phyloP scores from a whole-genome alignment of 2,888 invertebrate genomes.

The Rotaria macrura region DNA sequence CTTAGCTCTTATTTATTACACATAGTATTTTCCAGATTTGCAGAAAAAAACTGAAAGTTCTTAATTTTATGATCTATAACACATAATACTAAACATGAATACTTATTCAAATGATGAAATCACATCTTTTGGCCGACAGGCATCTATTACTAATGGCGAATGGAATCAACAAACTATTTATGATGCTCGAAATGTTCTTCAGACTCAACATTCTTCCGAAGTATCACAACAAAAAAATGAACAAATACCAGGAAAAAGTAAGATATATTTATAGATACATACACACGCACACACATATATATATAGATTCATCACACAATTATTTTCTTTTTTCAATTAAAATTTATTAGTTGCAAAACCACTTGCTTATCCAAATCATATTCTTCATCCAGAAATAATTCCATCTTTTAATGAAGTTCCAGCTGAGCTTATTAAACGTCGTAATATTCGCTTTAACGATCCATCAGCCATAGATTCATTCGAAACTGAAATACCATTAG shows the following conservation, averaged over 20 bases:
- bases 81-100: neutral
- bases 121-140: neutral
- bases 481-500: neutral
- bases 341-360: neutral
- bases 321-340: too few species aligned
- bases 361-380: neutral
- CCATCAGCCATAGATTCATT: neutral
- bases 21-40: neutral
- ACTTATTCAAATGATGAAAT: neutral
- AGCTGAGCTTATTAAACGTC: neutral
- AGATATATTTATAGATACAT: neutral
- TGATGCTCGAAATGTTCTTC: constrained; percentile 10
- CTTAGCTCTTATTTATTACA: neutral
- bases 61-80: neutral
- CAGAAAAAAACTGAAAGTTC: neutral
- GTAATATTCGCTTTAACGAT: neutral
- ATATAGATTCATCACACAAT: neutral
- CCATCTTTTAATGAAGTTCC: neutral
- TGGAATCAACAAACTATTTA: neutral
- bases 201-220: neutral
- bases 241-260: neutral
- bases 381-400: neutral
- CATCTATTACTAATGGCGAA: neutral
- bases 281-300: too few species aligned
- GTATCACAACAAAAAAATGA: neutral